Percentiles rank a stretch among this genome's conserved stretches.
These are phyloP conservation scores for Deroplatys truncata DNA, from an alignment of 2,888 invertebrate genomes.

Conservation along the genomic window DNA sequence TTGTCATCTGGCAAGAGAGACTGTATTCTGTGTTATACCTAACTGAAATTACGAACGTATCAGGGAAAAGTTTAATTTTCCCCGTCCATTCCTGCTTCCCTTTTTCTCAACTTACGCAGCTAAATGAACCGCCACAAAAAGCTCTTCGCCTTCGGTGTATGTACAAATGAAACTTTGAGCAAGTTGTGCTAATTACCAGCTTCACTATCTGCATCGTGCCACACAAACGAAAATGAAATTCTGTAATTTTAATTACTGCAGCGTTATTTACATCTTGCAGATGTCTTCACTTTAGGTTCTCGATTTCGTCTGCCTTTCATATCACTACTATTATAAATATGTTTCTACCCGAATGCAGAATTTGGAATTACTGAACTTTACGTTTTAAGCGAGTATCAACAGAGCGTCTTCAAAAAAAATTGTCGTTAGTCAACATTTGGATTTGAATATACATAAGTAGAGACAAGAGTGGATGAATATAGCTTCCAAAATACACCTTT, in stretches of 20 bases:
- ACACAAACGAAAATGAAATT: not conserved
- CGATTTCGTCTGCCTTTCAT: too few species aligned
- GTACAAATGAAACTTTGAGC: not conserved
- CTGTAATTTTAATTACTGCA: not conserved
- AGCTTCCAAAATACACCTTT: too few species aligned
- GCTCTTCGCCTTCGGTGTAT: not conserved
- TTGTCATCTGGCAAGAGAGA: not conserved
- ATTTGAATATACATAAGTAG: too few species aligned
- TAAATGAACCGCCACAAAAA: not conserved
- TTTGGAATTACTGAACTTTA: too few species aligned
- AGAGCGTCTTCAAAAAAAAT: too few species aligned
- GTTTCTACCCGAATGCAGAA: too few species aligned
- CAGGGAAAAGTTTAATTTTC: not conserved
- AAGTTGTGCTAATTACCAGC: not conserved
- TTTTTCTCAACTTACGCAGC: not conserved
- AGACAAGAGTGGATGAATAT: too few species aligned
- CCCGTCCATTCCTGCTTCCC: not conserved
- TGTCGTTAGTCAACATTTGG: too few species aligned
- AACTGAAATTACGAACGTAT: not conserved
- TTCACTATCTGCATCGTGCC: not conserved
- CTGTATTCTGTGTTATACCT: not conserved
- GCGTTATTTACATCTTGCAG: not conserved
- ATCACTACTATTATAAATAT: too few species aligned
- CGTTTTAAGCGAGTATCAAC: too few species aligned
- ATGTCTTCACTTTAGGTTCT: not conserved